Evolutionary conservation across 2,888 invertebrate species (phyloP), one percentile per base, ranked within the genome.

Genomic region (Augochlorella aurata): DNA sequence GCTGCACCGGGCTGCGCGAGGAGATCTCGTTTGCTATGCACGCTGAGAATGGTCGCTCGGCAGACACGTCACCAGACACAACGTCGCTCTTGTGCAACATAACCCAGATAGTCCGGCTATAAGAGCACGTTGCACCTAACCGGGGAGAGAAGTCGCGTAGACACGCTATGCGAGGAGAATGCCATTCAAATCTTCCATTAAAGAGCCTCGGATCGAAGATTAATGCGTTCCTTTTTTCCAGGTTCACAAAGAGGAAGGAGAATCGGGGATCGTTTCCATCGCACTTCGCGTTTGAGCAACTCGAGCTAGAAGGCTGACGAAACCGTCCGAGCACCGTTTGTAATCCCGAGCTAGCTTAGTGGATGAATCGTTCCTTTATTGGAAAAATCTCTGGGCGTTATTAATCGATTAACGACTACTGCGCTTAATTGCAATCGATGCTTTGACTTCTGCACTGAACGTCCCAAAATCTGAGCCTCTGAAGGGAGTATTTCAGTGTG

Each of bases 11-110:
- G 70, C 74, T 50, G 16, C 2, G 45, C 84, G 76, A 79, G 85
- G 82, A 85, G 81, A 87, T 87, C 87, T 87, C 79, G 85, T 87
- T 89, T 67, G 73, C 79, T 73, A 80, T 70, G 79, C 86, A 21
- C 63, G 74, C 61, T 54, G 74, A 63, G 87, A 87, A 87, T 63
- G 85, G 70, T 83, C 68, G 61, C 81, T 54, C 76, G 82, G 78
- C 67, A 86, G 87, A 88, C 88, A 90, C 88, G 87, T 89, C 89
- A 88, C 87, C 87, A 86, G 85, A 88, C 87, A 83, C 83, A 84
- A 85, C 83, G 85, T 80, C 74, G 76, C 88, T 58, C 54, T 90
- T 90, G 89, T 87, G 88, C 89, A 90, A 90, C 63, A 49, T 87
- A 90, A 87, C 90, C 90, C 76, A 89, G 88, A 90, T 90, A 89